Evolutionary conservation across 1,140 invertebrate species (phyloP), one percentile per base, ranked within the genome.

Genomic region (Papilio dardanus): DNA sequence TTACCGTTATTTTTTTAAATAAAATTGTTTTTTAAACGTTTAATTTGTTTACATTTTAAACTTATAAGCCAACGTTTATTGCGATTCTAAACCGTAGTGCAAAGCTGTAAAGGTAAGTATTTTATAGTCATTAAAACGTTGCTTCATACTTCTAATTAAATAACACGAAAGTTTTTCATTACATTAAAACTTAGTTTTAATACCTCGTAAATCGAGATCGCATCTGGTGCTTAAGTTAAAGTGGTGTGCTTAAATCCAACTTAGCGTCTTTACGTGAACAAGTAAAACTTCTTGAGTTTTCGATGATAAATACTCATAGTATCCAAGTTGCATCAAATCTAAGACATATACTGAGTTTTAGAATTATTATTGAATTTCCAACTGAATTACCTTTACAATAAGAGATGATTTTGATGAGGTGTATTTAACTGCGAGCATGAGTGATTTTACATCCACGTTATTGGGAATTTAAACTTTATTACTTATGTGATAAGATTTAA

Each of bases 381-480:
- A 73, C 69, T 19, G 69, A 28, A 50, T 73, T 31, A 31, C 46
- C 7, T 30, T 54, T 30, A 54, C 30, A 73, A 54, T 73, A 73
- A 73, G 46, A 50, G 69, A 31, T 73, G 16, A 73, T 73, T 73
- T 73, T 58, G 69, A 73, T 31, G 46, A 50, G 69, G 28, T 19
- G 7, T 46, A 33, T 31, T 28, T 73, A 73, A 30, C 71, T 30
- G 24, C n/a, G 80, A 85, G 82, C 78, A 81, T 77, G 81, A 85
- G 79, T 88, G 86, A 86, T 88, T 87, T n/a, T n/a, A 80, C 37
- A 66, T 80, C 81, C 65, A 74, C 77, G 77, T 74, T 75, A 76
- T 21, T 62, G 77, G n/a, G 50, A 89, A 85, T 81, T 78, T 81
- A 69, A 77, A 79, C 86, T 81, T 79, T 92, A 83, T 81, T 62